phyloP scores from a whole-genome alignment of 2,888 invertebrate species.

The Hofmannophila pseudospretella region DNA sequence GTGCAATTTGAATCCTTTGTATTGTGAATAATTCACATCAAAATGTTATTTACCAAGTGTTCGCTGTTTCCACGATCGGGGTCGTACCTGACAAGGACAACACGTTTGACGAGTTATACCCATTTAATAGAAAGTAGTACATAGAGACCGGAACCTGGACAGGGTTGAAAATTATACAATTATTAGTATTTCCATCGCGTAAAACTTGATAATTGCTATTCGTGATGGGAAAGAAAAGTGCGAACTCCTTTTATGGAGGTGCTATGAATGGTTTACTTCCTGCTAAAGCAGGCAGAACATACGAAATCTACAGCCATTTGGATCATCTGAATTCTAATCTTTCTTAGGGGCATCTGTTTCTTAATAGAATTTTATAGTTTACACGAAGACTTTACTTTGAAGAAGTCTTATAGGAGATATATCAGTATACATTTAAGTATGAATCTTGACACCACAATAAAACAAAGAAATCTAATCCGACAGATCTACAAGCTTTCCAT shows the following conservation, averaged over 20 bases:
- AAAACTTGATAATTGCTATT: conserved; percentile 13
- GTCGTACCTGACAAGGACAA: conserved; percentile 32
- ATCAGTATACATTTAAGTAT: too few species aligned
- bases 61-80: conserved; percentile 24
- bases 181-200: conserved; percentile 27
- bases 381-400: too few species aligned
- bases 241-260: neutral
- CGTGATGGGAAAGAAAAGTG: conserved; percentile 16
- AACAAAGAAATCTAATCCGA: neutral
- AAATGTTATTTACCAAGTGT: neutral
- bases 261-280: conserved; percentile 1
- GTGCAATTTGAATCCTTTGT: too few species aligned
- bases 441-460: neutral
- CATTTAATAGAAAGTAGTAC: conserved; percentile 42
- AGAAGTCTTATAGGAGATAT: too few species aligned
- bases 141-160: conserved; percentile 19
- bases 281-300: too few species aligned
- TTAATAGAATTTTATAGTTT: too few species aligned
- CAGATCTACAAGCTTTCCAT: neutral
- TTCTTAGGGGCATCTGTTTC: too few species aligned
- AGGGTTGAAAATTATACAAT: conserved; percentile 32
- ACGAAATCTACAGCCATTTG: too few species aligned
- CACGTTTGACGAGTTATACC: conserved; percentile 39
- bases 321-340: too few species aligned
- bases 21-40: too few species aligned